Base-by-base conservation (phyloP, 2,797 vertebrate genomes). In the Pygocentrus nattereri region DNA sequence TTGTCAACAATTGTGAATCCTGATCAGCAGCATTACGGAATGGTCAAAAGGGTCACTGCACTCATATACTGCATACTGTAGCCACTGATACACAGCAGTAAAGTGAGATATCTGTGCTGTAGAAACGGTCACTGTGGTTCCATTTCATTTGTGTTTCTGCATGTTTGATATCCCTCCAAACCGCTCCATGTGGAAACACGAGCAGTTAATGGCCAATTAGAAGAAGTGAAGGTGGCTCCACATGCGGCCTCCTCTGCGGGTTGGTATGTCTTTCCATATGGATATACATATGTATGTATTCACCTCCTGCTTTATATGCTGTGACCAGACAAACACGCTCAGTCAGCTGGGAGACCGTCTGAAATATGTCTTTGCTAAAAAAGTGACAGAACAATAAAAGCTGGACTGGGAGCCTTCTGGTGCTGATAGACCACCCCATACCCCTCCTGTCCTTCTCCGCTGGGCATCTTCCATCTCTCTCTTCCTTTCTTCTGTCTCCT, bases 281-380 rank as follows among this genome's bases (percentile, higher is more conserved):
- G 79, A 84, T 31, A 34, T 81, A 85, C 16, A 41, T 89, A 68
- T n/a, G 83, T 27, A 1, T 64, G 80, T 19, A 58, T 19, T 6
- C n/a, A 67, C 30, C 4, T 18, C 62, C 30, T 21, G 62, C 83
- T 84, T 85, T 85, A 83, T 88, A 72, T 87, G 84, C 76, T 79
- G n/a, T 82, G 86, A 62, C 74, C 52, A 21, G n/a, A 19, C 81
- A 73, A 87, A 78, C 69, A 86, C 69, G 87, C 85, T 11, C 65
- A 84, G 84, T 82, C 86, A 59, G 70, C 75, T 0, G 76, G 76
- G 4, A 0, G 0, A 44, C 69, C 84, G 76, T 82, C 50, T 23
- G 72, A n/a, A n/a, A 64, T 34, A 34, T 34, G 2, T 34, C 34
- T 34, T 6, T 3, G 34, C 86, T 84, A 90, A n/a, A 94, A 87